Evolutionary conservation across 2,797 vertebrate species (phyloP), one percentile per base, ranked within the genome.

Genomic region (Pipistrellus pipistrellus): DNA sequence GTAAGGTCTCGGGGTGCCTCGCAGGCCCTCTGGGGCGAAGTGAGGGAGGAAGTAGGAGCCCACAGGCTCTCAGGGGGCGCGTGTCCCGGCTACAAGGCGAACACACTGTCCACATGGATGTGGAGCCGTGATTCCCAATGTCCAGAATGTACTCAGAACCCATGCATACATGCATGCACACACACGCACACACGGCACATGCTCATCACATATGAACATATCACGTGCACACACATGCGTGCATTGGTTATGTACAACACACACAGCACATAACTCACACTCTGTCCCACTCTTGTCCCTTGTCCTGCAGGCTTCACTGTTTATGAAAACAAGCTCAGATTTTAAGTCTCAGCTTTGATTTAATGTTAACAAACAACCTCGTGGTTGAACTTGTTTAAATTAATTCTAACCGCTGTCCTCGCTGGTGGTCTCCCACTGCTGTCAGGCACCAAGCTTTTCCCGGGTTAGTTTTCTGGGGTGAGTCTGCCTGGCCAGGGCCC

Each of bases 1-100:
- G 48, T n/a, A 53, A 9, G 78, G n/a, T 32, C 41, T 20, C 9
- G 4, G 46, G 73, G 38, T 53, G 35, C 7, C 48, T 68, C 8
- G 0, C 10, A 18, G 71, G 10, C 3, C n/a, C 12, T 7, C 4
- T 21, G 32, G 44, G n/a, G 4, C 38, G 2, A 11, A 10, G 13
- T n/a, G 27, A 30, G 0, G 8, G 15, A n/a, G 64, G 12, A 1
- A 10, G 32, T 1, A 0, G 8, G 8, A 30, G 27, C 30, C 30
- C 57, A 2, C 3, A 8, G 71, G 6, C 64, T 25, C 64, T 23
- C 10, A 6, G 38, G 0, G 0, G 2, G 3, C 17, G 12, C 2
- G 51, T 6, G 48, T 83, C 64, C 44, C n/a, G 1, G 15, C 51
- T 11, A 2, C 5, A 0, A 21, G 27, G 11, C 13, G 9, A 9